Evolutionary conservation across 2,888 invertebrate species (phyloP), one percentile per base, ranked within the genome.

Genomic region (Eristalis intricaria): DNA sequence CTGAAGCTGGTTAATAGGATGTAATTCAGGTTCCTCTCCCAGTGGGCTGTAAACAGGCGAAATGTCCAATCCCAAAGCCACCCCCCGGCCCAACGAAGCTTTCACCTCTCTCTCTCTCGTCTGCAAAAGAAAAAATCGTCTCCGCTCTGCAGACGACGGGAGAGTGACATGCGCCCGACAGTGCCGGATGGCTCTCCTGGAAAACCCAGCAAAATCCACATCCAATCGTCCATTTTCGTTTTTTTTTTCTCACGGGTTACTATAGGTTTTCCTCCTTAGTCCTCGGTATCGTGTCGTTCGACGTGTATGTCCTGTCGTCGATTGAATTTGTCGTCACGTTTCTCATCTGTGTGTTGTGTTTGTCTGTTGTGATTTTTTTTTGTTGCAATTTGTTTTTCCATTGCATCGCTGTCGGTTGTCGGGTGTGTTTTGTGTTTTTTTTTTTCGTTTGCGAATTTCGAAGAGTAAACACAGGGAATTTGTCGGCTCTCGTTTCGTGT

Each of bases 11-110:
- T 79, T 68, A 79, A 76, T 78, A 23, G 77, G 65, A 83, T 86
- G 69, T 86, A 86, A 74, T 83, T 79, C 83, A 83, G 74, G 86
- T 83, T 86, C 86, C 86, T 83, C 86, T 83, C 86, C 75, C 65
- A 71, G 86, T 70, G 86, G 83, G 78, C 70, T 78, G 83, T 83
- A 86, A 86, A 83, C 83, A 86, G 50, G 50, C 78, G 19, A 74
- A 83, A 60, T 58, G 69, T 4, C n/a, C 50, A 19, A 40, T 4
- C 2, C 26, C 26, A 32, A 32, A 2, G 5, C 40, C 40, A 13
- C n/a, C 43, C 7, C 5, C 32, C 68, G 32, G 1, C 29, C n/a
- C 50, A 1, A 11, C 11, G 35, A 70, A 84, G 75, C 80, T 80
- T 64, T 73, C 50, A 5, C 50, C 19, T 38, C 50, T 13, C 61